Conservation (phyloP, 2,113 vertebrate genomes). For the Tapirus terrestris region DNA sequence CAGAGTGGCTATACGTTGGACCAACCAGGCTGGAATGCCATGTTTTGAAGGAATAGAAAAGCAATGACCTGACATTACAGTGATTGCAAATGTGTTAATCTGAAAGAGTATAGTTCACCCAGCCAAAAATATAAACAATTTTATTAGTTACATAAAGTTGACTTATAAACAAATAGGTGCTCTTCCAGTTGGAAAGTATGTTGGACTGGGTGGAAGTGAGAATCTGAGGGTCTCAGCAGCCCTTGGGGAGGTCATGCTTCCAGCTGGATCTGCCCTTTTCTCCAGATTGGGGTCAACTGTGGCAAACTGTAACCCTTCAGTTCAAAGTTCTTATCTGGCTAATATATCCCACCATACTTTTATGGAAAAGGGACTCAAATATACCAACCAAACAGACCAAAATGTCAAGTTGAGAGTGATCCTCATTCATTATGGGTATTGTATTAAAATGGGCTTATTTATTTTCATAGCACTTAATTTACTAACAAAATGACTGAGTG, state of each 20-base stretch:
- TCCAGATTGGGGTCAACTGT: not conserved
- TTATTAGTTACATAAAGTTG: not conserved
- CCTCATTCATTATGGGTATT: not conserved
- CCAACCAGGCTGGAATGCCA: not conserved
- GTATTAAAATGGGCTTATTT: not conserved
- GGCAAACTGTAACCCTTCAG: not conserved
- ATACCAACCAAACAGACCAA: not conserved
- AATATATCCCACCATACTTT: not conserved
- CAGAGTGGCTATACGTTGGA: not conserved
- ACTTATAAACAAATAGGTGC: not conserved
- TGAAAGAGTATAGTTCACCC: not conserved
- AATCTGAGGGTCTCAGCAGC: not conserved
- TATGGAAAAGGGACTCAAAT: not conserved
- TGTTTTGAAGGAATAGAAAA: not conserved
- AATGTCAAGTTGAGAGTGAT: not conserved
- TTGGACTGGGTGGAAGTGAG: not conserved
- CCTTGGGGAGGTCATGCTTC: not conserved
- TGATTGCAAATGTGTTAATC: not conserved
- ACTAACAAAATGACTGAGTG: not conserved
- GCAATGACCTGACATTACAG: not conserved
- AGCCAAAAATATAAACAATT: not conserved
- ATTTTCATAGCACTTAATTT: constrained; percentile 31
- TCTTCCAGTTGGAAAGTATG: not conserved
- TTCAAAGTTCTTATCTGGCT: not conserved
- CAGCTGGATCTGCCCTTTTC: not conserved